Base-by-base conservation (phyloP, 1,140 invertebrate species). In the Drosophila pseudoananassae region DNA sequence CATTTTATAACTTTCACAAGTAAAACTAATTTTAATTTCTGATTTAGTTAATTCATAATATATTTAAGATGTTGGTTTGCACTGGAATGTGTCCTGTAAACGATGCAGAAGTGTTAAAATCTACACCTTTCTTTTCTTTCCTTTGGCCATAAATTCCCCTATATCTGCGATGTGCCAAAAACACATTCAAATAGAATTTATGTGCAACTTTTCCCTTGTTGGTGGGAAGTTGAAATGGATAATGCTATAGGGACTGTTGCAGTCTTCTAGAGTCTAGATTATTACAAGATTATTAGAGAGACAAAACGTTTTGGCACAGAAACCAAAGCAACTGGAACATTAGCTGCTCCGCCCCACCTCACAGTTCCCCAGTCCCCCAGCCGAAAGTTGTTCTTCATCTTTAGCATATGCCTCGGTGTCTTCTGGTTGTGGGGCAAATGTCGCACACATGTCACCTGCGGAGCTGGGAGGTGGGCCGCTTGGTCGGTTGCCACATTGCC, bases 241-340 rank as follows among this genome's bases (percentile, higher is more conserved):
- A 71, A 75, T 54, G 66, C 54, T 47, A 25, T 49, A 4, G 61
- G 47, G 51, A 45, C 59, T 63, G 43, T 53, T 45, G 52, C 53
- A 50, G 45, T 61, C 40, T 65, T 80, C 69, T 78, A 78, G 63
- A 71, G 58, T 80, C 69, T 78, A 82, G 59, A 76, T 87, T 88
- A 78, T 82, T 76, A 75, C 71, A 69, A 87, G 82, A 88, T 88
- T 87, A 87, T 87, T 87, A 87, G 82, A 68, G 66, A 88, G 82
- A 77, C 82, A 76, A 85, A 87, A 88, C 80, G 70, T 59, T 83
- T 79, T 87, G 89, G 82, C 87, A 90, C 76, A 90, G 82, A 90
- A 90, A 90, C 72, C 73, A 87, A 87, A 90, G 87, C 82, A 87
- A 90, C 70, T 90, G 87, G 87, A 90, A 90, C 87, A 82, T 82